Evolutionary conservation across 2,797 vertebrate genomes (phyloP).

Genomic region (Limosa lapponica): DNA sequence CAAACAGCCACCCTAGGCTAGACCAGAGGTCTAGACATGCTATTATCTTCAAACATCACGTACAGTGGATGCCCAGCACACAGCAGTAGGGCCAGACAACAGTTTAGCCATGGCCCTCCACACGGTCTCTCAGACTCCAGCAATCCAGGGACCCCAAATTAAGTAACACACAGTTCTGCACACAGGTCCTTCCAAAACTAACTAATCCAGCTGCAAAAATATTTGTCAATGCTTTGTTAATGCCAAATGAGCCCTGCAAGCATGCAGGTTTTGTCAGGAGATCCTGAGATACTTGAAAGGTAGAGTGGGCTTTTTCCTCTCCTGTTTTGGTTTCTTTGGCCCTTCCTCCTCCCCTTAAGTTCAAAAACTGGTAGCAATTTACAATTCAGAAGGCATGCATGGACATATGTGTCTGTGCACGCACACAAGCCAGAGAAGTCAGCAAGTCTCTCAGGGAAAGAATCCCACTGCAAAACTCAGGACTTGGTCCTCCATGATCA

Average conservation of each 20-base stretch:
- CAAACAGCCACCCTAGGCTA: background rate
- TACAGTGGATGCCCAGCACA: background rate
- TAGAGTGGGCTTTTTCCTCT: background rate
- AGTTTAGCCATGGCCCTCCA: background rate
- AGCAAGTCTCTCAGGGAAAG: background rate
- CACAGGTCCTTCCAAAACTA: background rate
- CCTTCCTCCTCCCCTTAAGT: background rate
- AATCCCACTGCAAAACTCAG: background rate
- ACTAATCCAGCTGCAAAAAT: constrained; percentile 46
- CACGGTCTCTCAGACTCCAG: accelerated
- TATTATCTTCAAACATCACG: background rate
- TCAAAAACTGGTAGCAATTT: constrained; percentile 26
- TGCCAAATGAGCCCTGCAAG: constrained; percentile 1
- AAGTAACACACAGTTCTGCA: background rate
- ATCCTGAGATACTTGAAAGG: background rate
- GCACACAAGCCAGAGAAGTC: background rate
- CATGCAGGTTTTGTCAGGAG: background rate
- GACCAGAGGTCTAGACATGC: background rate
- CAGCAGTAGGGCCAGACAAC: background rate
- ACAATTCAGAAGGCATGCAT: background rate
- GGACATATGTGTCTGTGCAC: background rate
- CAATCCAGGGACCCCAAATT: background rate
- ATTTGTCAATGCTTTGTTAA: constrained; percentile 25
- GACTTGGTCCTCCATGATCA: accelerated
- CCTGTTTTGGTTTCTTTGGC: background rate